Conservation (phyloP, 2,888 invertebrate species). For the Phortica okadai region DNA sequence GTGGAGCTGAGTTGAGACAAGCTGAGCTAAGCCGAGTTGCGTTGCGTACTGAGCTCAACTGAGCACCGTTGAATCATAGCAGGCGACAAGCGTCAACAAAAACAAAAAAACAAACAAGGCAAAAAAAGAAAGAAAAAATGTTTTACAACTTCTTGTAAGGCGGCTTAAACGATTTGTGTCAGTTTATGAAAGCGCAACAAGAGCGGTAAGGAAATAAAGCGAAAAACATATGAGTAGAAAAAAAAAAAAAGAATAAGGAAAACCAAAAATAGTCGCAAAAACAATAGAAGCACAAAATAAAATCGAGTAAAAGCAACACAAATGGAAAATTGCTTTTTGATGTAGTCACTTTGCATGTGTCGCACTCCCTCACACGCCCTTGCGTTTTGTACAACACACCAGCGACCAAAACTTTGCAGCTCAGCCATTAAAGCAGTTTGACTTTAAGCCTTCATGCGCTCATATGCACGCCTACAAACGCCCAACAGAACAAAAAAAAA, state of each 20-base stretch:
- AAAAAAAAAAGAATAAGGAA: constrained; percentile 41
- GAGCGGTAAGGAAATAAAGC: constrained; percentile 47
- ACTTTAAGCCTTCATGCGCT: constrained; percentile 17
- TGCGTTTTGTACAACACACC: constrained; percentile 26
- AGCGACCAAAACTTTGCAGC: neutral
- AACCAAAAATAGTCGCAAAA: constrained; percentile 49
- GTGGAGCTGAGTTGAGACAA: neutral
- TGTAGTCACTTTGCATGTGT: constrained; percentile 52
- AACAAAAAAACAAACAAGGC: constrained; percentile 18
- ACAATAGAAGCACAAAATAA: constrained; percentile 31
- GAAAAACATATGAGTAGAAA: constrained; percentile 26
- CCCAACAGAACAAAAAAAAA: neutral
- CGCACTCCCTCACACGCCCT: constrained; percentile 41
- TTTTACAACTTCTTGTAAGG: constrained; percentile 67
- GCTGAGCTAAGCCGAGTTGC: neutral
- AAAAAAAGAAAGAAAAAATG: constrained; percentile 50
- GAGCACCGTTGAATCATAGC: neutral
- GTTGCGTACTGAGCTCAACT: neutral
- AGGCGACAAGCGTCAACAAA: neutral
- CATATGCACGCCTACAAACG: neutral
- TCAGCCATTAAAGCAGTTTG: constrained; percentile 1
- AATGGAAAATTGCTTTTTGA: constrained; percentile 69
- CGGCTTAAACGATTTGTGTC: constrained; percentile 68
- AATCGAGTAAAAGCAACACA: constrained; percentile 49
- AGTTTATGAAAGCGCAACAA: constrained; percentile 54